These are phyloP conservation scores for Luperina nickerlii DNA, from an alignment of 2,888 invertebrate genomes.

Conservation along the genomic window DNA sequence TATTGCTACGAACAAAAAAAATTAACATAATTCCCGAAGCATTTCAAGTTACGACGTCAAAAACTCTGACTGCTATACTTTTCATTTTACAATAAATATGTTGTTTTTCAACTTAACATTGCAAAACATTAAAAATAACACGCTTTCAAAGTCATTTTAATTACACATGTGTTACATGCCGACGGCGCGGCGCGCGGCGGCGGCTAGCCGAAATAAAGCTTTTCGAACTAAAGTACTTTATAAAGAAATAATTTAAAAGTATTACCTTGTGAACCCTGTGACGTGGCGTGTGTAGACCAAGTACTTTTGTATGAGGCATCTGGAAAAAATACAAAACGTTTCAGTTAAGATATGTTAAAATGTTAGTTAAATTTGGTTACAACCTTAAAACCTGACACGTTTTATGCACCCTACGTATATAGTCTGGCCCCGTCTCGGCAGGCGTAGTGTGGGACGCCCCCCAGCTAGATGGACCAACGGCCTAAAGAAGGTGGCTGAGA, in stretches of 20 bases:
- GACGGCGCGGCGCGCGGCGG: neutral
- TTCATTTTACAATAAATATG: neutral
- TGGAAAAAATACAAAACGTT: constrained; percentile 87
- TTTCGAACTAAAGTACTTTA: neutral
- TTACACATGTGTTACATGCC: constrained; percentile 6
- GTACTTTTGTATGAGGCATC: constrained; percentile 97
- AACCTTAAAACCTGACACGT: neutral
- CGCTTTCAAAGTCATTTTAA: constrained; percentile 11
- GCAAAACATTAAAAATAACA: constrained; percentile 12
- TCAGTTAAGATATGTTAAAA: constrained; percentile 9
- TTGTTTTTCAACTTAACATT: constrained; percentile 2
- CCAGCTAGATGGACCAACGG: too few relatives aligned
- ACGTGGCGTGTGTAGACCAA: constrained; percentile 94
- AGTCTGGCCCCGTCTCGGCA: too few relatives aligned
- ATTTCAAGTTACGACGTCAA: neutral
- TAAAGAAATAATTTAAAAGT: constrained; percentile 31
- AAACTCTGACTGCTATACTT: neutral
- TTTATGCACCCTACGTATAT: neutral
- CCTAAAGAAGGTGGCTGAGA: too few relatives aligned
- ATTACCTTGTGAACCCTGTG: constrained; percentile 94
- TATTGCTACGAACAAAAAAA: neutral
- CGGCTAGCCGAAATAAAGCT: constrained; percentile 19
- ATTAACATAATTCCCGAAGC: neutral
- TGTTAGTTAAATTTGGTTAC: neutral
- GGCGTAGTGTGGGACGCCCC: too few relatives aligned